Conservation (phyloP, 2,888 invertebrate species). For the Bellardia pandia region DNA sequence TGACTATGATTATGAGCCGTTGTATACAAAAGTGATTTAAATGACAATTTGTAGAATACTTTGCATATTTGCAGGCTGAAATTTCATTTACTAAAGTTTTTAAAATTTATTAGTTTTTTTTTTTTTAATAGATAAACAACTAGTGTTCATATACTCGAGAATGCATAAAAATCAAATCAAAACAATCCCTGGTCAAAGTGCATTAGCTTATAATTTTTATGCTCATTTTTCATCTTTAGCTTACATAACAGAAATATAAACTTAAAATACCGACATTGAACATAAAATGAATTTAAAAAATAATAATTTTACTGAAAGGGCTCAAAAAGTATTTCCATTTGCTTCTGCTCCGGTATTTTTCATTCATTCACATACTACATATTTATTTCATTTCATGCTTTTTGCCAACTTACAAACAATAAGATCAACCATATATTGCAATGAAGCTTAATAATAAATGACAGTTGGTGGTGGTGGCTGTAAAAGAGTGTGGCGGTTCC, state of each 20-base stretch:
- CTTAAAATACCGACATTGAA: conserved; percentile 42
- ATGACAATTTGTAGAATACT: no score
- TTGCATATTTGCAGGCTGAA: no score
- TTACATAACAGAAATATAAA: conserved; percentile 10
- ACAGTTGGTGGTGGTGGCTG: conserved; percentile 34
- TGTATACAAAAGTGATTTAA: no score
- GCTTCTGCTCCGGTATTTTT: not conserved
- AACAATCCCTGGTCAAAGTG: conserved; percentile 45
- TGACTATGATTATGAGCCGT: no score
- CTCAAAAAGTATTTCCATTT: conserved; percentile 41
- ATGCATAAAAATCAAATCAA: not conserved
- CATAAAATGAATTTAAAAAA: not conserved
- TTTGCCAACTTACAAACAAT: conserved; percentile 22
- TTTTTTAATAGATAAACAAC: no score
- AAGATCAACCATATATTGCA: conserved; percentile 58
- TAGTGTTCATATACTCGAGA: not conserved
- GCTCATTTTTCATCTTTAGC: conserved; percentile 1
- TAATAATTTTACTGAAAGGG: conserved; percentile 18
- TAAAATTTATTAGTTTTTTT: no score
- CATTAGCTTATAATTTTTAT: conserved; percentile 44
- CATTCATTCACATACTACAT: not conserved
- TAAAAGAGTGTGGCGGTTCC: not conserved
- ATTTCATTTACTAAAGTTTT: no score
- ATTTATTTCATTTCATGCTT: conserved; percentile 3
- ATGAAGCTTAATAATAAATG: conserved; percentile 62